A percentile compares a stretch with the other conserved stretches of the same genome.
phyloP scores from a whole-genome alignment of 2,113 vertebrate species.

The Chloroceryle aenea region DNA sequence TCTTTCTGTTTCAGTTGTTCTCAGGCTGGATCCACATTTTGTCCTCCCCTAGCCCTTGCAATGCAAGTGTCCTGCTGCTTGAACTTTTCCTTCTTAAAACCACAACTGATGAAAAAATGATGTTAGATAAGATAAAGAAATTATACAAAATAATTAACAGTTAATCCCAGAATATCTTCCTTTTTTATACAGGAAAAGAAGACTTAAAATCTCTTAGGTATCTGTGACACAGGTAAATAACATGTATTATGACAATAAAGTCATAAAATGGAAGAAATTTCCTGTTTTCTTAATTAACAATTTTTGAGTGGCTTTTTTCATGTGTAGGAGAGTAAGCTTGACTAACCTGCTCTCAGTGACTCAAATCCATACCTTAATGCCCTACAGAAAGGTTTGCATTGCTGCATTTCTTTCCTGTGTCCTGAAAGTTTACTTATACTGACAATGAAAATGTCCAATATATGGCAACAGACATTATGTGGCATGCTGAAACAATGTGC shows the following conservation, averaged over 20 bases:
- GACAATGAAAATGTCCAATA: background rate
- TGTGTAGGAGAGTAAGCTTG: background rate
- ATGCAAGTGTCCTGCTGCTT: background rate
- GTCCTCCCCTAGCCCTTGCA: background rate
- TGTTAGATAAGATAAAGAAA: background rate
- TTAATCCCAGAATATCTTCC: accelerated
- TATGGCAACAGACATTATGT: no score
- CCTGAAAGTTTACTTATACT: background rate
- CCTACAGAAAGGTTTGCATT: background rate
- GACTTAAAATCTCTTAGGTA: background rate
- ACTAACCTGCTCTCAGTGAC: background rate
- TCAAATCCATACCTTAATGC: background rate
- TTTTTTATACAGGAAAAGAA: background rate
- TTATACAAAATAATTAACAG: background rate
- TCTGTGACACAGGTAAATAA: background rate
- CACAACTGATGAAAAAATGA: background rate
- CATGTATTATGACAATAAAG: background rate
- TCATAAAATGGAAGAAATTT: background rate
- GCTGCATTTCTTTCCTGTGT: background rate
- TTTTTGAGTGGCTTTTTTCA: background rate
- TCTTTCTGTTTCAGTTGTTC: background rate
- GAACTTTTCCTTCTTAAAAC: background rate
- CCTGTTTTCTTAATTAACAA: background rate
- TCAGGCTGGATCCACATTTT: background rate
- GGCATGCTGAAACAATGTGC: background rate